Evolutionary conservation across 2,113 vertebrate species (phyloP).

Genomic region (Microtus richardsoni): DNA sequence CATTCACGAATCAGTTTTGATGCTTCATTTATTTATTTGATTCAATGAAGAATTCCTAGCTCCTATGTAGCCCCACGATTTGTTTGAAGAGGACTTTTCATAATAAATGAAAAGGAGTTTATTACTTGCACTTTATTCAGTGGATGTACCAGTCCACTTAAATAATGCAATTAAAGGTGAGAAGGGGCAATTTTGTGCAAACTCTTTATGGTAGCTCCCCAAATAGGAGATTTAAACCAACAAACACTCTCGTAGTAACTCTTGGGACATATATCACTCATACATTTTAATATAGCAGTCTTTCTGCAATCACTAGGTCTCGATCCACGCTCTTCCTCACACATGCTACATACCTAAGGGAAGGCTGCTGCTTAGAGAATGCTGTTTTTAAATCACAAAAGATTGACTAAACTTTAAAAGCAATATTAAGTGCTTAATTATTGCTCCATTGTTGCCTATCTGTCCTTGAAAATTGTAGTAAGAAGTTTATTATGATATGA

Average conservation of each 20-base stretch:
- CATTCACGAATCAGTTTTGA: conserved; percentile 20
- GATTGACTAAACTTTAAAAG: not conserved
- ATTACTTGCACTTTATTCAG: conserved; percentile 76
- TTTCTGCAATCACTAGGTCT: conserved; percentile 72
- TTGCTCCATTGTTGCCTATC: not conserved
- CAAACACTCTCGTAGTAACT: conserved; percentile 72
- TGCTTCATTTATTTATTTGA: conserved; percentile 59
- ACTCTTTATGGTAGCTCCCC: conserved; percentile 75
- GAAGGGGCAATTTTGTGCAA: conserved; percentile 80
- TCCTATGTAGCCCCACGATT: conserved; percentile 68
- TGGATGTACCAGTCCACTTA: conserved; percentile 74
- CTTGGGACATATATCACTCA: conserved; percentile 68
- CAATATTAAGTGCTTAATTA: not conserved
- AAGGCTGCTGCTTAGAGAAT: conserved; percentile 47
- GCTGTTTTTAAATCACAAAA: not conserved
- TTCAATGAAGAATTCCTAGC: conserved; percentile 64
- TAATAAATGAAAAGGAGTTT: conserved; percentile 81
- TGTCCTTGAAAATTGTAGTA: not conserved
- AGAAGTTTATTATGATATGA: not conserved
- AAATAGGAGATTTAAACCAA: conserved; percentile 79
- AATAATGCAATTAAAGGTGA: conserved; percentile 84
- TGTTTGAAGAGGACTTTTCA: conserved; percentile 78
- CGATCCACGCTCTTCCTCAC: conserved; percentile 60
- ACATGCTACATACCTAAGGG: conserved; percentile 63
- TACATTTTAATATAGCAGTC: conserved; percentile 18